Evolutionary conservation across 1,140 invertebrate genomes (phyloP), one percentile per base, ranked within the genome.

Genomic region (Lycorma delicatula): DNA sequence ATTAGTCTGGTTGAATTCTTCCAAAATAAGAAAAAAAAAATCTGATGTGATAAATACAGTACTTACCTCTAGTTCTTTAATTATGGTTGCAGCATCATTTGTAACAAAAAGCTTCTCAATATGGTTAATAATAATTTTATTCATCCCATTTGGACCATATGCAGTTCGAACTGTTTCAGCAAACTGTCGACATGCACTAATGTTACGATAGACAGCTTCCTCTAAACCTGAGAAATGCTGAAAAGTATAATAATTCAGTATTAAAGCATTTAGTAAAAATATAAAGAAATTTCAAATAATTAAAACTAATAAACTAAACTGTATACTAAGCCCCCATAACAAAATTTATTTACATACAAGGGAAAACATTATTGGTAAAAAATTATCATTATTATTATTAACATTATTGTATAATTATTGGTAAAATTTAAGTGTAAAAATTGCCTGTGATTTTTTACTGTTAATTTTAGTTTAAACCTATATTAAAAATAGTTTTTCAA

Each of bases 61-160:
- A 56, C 67, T 66, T 64, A 80, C 89, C 77, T 98, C 93, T 13
- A 98, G 73, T 72, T 98, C 93, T 62, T 86, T 83, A 53, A 99
- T 89, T 56, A 99, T 99, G 0, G 97, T 98, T 0, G 92, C 96
- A 38, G 97, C 97, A 82, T 99, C 97, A 75, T 92, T 98, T 0
- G 97, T 99, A 1, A 99, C 90, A 78, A 98, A 99, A 56, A 98
- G 79, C 70, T 99, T 99, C 67, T 98, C 96, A 62, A 99, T 80
- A 68, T 98, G 95, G 75, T 99, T 99, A 29, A 99, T 98, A 6
- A 99, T 85, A 87, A 99, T 98, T 79, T 99, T 99, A 72, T 98
- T 99, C 87, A 98, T 96, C 16, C 97, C 96, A 82, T 88, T 96
- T 16, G 97, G 97, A 1, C 97, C 97, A 77, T 96, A 99, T 11